Evolutionary conservation across 2,113 vertebrate species (phyloP).

Genomic region (Donacobius atricapilla): DNA sequence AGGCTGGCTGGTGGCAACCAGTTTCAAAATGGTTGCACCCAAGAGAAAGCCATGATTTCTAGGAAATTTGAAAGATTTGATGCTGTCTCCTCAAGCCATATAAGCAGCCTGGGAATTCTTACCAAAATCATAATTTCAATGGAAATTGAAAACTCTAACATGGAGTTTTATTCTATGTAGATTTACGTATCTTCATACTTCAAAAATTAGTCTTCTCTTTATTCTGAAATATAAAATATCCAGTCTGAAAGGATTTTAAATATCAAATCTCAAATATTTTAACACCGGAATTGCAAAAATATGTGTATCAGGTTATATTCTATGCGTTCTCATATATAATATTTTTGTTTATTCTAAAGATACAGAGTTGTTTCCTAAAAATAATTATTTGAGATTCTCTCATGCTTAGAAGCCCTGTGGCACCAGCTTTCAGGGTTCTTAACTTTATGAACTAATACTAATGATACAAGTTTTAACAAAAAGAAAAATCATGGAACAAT

Average conservation of each 20-base stretch:
- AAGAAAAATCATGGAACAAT: neutral
- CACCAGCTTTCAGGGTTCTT: neutral
- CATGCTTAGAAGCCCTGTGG: neutral
- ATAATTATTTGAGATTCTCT: neutral
- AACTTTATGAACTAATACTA: neutral
- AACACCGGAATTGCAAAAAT: neutral
- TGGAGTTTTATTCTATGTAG: neutral
- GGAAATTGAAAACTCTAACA: neutral
- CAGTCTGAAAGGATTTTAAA: neutral
- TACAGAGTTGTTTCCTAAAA: neutral
- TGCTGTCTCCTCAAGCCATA: neutral
- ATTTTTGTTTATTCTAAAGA: neutral
- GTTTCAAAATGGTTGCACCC: neutral
- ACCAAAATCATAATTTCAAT: neutral
- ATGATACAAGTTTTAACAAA: neutral
- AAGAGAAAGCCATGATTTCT: neutral
- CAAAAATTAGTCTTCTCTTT: neutral
- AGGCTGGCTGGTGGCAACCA: neutral
- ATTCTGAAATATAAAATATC: neutral
- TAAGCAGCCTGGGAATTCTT: neutral
- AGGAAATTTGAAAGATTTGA: neutral
- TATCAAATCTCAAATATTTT: neutral
- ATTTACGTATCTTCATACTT: neutral
- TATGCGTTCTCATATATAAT: neutral
- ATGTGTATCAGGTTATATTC: neutral